Base-by-base conservation (phyloP, 2,113 vertebrate genomes). In the Ctenodactylus gundi region DNA sequence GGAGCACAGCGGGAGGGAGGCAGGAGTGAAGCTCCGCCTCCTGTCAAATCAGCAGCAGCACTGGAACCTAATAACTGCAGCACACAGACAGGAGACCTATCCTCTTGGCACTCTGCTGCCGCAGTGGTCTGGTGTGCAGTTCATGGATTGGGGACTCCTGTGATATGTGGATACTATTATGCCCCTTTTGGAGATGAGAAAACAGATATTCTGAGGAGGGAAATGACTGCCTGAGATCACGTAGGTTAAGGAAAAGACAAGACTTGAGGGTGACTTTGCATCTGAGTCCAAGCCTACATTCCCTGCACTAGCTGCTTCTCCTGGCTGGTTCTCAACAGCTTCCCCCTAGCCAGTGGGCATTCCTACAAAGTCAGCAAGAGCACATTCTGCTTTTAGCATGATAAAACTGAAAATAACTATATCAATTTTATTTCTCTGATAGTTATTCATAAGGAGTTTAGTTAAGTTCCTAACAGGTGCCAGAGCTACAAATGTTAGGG, bases 401-500 rank as follows among this genome's bases (percentile, higher is more conserved):
- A 41, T 57, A 68, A 91, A 84, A 95, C 14, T 29, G 3, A 78
- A 89, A 75, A 14, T 31, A 86, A 89, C 41, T 58, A 31, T 13
- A 55, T 34, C 57, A 57, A 81, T 8, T 53, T 60, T n/a, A 82
- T 91, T 95, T 81, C 34, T 80, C 77, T 85, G 23, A 78, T 46
- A 89, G 62, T 51, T 34, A 46, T 75, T 89, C 81, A 92, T 78
- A 49, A 78, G 3, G 39, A 89, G 93, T 65, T 88, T 91, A 94
- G n/a, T 7, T 77, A 80, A 90, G 58, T 3, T 83, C 29, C 21
- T 62, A 83, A 46, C 84, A 39, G 0, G 17, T 41, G 11, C 10
- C 68, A 81, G 39, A 49, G 73, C 11, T 60, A 7, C 77, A 94
- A 85, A 95, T 76, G 39, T 1, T 64, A 53, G 41, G 73, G 80